phyloP scores from a whole-genome alignment of 2,888 invertebrate genomes.

The Argynnis bischoffii region DNA sequence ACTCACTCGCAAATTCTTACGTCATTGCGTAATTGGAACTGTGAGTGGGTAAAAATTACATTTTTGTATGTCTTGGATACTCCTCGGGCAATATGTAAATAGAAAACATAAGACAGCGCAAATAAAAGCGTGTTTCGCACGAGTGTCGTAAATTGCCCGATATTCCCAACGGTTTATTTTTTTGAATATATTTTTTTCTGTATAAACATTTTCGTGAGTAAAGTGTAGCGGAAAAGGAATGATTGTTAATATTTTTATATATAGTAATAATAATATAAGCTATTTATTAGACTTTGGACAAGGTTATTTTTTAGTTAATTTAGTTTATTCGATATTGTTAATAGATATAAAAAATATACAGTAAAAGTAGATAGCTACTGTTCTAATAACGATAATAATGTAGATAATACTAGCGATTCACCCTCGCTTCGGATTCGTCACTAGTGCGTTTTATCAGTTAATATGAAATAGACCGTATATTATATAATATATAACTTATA shows the following conservation, averaged over 20 bases:
- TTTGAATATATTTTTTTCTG: constrained; percentile 9
- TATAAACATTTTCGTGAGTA: constrained; percentile 1
- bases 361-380: too few relatives aligned
- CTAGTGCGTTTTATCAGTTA: too few relatives aligned
- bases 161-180: constrained; percentile 15
- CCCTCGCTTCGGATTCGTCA: too few relatives aligned
- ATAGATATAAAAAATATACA: too few relatives aligned
- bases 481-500: too few relatives aligned
- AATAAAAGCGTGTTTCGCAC: constrained; percentile 24
- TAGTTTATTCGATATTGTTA: too few relatives aligned
- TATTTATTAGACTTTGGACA: too few relatives aligned
- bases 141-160: constrained; percentile 19
- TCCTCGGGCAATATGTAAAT: constrained; percentile 33
- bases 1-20: not conserved
- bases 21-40: constrained; percentile 27
- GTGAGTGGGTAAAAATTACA: constrained; percentile 29
- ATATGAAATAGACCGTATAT: too few relatives aligned
- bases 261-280: too few relatives aligned
- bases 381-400: too few relatives aligned
- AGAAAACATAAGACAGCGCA: constrained; percentile 27
- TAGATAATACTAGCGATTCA: too few relatives aligned
- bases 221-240: not conserved
- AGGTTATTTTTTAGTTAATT: too few relatives aligned
- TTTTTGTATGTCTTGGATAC: constrained; percentile 28
- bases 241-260: not conserved